Evolutionary conservation across 2,888 invertebrate genomes (phyloP).

Genomic region (Minunthozetes semirufus): DNA sequence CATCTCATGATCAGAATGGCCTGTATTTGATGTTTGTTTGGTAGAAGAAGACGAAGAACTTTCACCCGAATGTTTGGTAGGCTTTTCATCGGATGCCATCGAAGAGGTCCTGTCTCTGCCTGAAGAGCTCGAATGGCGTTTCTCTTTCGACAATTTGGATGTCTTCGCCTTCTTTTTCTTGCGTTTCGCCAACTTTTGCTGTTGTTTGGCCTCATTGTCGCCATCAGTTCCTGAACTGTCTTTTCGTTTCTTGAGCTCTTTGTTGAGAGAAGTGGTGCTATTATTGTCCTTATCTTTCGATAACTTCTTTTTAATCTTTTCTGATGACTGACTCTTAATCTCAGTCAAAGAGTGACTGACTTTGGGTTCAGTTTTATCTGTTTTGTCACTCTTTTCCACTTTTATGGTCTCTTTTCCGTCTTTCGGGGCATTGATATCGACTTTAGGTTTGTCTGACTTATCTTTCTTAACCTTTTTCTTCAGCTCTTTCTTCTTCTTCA

Average conservation of each 20-base stretch:
- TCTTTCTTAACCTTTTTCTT: conserved; percentile 38
- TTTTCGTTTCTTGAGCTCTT: conserved; percentile 34
- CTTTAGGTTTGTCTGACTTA: conserved; percentile 26
- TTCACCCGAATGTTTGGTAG: background rate
- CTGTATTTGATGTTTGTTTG: background rate
- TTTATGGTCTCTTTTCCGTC: conserved; percentile 57
- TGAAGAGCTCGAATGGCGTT: conserved; percentile 35
- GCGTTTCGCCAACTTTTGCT: conserved; percentile 37
- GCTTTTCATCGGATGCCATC: background rate
- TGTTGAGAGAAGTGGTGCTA: background rate
- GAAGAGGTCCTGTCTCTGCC: background rate
- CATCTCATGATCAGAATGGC: conserved; percentile 15
- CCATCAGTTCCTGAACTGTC: background rate
- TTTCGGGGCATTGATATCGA: conserved; percentile 56
- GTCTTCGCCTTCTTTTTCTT: conserved; percentile 40
- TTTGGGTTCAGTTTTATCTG: background rate
- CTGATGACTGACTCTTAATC: background rate
- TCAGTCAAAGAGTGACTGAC: background rate
- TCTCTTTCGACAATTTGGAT: conserved; percentile 38
- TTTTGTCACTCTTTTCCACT: conserved; percentile 58
- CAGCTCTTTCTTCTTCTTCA: conserved; percentile 27
- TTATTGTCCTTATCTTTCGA: conserved; percentile 31
- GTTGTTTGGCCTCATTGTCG: conserved; percentile 37
- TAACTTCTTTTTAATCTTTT: conserved; percentile 10
- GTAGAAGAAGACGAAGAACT: background rate